phyloP scores from a whole-genome alignment of 2,888 invertebrate genomes.

The Leucophora obtusa region DNA sequence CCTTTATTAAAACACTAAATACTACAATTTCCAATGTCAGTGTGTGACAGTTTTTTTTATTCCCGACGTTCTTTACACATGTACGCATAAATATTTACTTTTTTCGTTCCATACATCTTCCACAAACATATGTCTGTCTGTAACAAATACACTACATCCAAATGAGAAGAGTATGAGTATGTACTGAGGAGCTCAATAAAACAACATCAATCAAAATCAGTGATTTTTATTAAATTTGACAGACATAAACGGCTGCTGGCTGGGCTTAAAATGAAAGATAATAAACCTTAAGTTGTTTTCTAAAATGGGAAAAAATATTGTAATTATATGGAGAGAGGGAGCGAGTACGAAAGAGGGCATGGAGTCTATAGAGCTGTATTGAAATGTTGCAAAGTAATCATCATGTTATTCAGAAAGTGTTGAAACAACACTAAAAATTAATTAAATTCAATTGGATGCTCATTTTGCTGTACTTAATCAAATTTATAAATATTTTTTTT shows the following conservation, averaged over 20 bases:
- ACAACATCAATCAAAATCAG: constrained; percentile 77
- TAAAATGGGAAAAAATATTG: constrained; percentile 16
- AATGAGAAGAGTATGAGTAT: constrained; percentile 5
- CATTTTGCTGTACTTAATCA: constrained; percentile 20
- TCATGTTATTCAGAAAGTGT: constrained; percentile 42
- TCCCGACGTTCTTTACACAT: constrained; percentile 1
- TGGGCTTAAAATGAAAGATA: constrained; percentile 44
- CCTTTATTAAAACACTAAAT: constrained; percentile 1
- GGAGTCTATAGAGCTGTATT: constrained; percentile 14
- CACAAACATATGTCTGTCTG: neutral
- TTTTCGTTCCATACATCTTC: neutral
- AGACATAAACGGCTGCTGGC: constrained; percentile 68
- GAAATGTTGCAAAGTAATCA: constrained; percentile 4
- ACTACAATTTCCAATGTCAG: constrained; percentile 32
- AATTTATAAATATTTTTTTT: constrained; percentile 5
- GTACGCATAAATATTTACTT: constrained; percentile 25
- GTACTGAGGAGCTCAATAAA: constrained; percentile 50
- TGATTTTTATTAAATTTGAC: constrained; percentile 77
- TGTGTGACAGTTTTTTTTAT: neutral
- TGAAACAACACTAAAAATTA: constrained; percentile 58
- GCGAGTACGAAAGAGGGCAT: neutral
- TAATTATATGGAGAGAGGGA: neutral
- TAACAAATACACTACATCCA: neutral
- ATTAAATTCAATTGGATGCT: constrained; percentile 62
- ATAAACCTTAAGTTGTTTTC: constrained; percentile 41